Evolutionary conservation across 2,888 invertebrate genomes (phyloP).

Genomic region (Ormyrus pomaceus): DNA sequence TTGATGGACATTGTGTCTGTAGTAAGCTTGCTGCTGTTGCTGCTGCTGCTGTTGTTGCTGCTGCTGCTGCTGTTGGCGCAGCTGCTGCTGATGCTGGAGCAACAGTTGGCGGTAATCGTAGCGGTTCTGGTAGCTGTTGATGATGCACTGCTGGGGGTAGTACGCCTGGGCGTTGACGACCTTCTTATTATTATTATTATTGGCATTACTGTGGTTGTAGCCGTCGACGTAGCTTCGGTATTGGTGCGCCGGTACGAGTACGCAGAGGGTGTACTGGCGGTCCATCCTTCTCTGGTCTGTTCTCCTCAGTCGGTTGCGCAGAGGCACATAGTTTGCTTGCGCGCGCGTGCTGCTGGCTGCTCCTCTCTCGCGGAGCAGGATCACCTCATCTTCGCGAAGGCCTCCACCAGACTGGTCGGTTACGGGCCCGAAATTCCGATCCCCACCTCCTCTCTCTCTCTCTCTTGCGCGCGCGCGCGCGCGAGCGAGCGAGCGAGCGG

Average conservation of each 20-base stretch:
- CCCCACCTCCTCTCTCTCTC: conserved; percentile 69
- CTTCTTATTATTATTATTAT: conserved; percentile 31
- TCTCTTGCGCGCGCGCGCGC: conserved; percentile 29
- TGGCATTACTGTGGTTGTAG: conserved; percentile 65
- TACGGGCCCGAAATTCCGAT: conserved; percentile 75
- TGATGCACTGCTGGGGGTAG: conserved; percentile 46
- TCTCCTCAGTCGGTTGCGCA: conserved; percentile 39
- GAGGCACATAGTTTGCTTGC: conserved; percentile 40
- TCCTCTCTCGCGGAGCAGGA: conserved; percentile 55
- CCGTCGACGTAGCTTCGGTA: conserved; percentile 72
- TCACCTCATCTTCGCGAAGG: conserved; percentile 74
- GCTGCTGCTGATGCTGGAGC: conserved; percentile 56
- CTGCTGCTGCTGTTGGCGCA: conserved; percentile 52
- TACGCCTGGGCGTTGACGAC: not conserved
- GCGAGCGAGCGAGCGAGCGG: conserved; percentile 1
- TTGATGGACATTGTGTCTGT: conserved; percentile 53
- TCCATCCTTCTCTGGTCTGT: conserved; percentile 65
- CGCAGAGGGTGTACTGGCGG: conserved; percentile 75
- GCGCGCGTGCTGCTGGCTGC: conserved; percentile 55
- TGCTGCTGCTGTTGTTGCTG: conserved; percentile 57
- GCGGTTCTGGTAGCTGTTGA: conserved; percentile 49
- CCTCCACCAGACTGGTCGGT: conserved; percentile 74
- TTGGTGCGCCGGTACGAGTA: conserved; percentile 75
- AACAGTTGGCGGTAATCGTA: conserved; percentile 55
- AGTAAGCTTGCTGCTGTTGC: conserved; percentile 43